phyloP scores from a whole-genome alignment of 1,140 invertebrate genomes.

The Leucophenga varia region DNA sequence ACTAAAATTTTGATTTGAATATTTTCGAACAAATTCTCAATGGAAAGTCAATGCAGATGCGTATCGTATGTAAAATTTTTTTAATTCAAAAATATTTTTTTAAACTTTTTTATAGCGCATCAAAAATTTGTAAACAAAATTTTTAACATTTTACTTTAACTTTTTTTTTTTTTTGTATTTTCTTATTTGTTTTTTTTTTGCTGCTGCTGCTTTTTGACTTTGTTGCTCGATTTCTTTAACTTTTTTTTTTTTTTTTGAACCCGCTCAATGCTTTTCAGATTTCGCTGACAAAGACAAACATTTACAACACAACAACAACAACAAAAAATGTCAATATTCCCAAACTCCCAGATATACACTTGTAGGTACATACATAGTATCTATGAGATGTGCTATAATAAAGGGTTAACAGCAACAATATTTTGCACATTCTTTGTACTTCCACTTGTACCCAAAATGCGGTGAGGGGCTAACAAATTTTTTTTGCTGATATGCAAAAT shows the following conservation, averaged over 20 bases:
- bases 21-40: too few species aligned
- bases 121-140: too few species aligned
- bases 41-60: constrained; percentile 8
- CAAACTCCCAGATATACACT: too few species aligned
- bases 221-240: constrained; percentile 39
- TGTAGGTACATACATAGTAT: too few species aligned
- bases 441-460: constrained; percentile 14
- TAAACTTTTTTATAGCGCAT: not conserved
- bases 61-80: too few species aligned
- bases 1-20: too few species aligned
- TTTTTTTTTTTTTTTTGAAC: constrained; percentile 6
- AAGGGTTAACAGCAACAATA: too few species aligned
- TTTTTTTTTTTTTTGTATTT: constrained; percentile 17
- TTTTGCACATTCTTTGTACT: constrained; percentile 27
- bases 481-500: not conserved
- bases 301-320: constrained; percentile 21
- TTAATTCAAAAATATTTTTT: constrained; percentile 46
- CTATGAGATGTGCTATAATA: too few species aligned
- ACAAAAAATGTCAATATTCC: constrained; percentile 50
- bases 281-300: constrained; percentile 43
- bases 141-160: constrained; percentile 19
- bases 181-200: not conserved
- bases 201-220: not conserved
- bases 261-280: constrained; percentile 15
- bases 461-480: constrained; percentile 4